These are phyloP conservation scores for Aphidoletes aphidimyza DNA, from an alignment of 2,888 invertebrate species.

Conservation along the genomic window DNA sequence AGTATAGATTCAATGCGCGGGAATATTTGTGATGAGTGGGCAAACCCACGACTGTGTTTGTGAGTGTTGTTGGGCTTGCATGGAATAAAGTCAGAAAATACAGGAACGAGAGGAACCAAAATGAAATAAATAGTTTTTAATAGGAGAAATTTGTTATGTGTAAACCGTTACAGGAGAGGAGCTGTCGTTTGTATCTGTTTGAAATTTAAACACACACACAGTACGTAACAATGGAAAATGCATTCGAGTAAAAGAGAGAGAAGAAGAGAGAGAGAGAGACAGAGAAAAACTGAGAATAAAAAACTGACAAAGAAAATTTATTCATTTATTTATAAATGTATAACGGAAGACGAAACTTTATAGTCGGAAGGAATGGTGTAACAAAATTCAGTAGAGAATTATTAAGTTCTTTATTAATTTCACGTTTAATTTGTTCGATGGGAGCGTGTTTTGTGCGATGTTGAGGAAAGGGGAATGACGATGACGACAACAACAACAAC, in stretches of 20 bases:
- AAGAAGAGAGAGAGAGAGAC: too few relatives aligned
- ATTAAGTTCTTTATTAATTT: conserved; percentile 6
- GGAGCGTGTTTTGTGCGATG: background rate
- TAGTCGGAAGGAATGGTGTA: conserved; percentile 29
- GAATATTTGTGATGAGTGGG: conserved; percentile 22
- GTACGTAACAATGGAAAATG: too few relatives aligned
- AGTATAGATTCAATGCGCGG: conserved; percentile 47
- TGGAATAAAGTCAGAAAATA: background rate
- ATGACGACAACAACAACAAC: background rate
- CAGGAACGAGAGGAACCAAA: too few relatives aligned
- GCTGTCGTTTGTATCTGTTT: background rate
- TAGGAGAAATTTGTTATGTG: background rate
- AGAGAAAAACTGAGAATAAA: background rate
- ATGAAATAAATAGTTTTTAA: conserved; percentile 45
- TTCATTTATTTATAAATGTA: conserved; percentile 51
- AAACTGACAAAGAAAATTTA: conserved; percentile 6
- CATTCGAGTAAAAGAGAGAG: too few relatives aligned
- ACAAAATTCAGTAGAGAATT: conserved; percentile 20
- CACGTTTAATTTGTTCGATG: too few relatives aligned
- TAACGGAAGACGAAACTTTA: conserved; percentile 45
- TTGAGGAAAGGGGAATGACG: background rate
- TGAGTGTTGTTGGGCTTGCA: background rate
- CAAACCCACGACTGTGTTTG: too few relatives aligned
- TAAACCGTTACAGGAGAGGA: conserved; percentile 44
- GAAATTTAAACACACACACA: background rate